Base-by-base conservation (phyloP, 2,888 invertebrate species). In the Drosophila nr. medialis region DNA sequence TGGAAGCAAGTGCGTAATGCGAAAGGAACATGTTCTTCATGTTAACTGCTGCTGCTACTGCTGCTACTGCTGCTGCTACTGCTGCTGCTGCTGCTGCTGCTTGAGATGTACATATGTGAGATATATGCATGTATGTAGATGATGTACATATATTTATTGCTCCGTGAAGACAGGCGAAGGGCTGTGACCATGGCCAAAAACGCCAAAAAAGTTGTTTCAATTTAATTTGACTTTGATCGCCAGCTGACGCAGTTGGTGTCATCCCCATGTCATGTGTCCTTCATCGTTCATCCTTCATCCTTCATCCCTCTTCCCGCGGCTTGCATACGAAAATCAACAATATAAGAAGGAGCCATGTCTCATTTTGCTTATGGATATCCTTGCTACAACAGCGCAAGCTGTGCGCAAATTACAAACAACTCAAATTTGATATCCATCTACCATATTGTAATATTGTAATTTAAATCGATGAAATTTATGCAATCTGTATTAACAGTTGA, bases 191-290 rank as follows among this genome's bases (percentile, higher is more conserved):
- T 53, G 32, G 21, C 38, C 36, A 50, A 40, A 61, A 70, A 61
- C 62, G 64, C 58, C 76, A 65, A 73, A 83, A 86, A 86, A 83
- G 73, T 81, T 85, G 89, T 81, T 86, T 77, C 87, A 84, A 85
- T 86, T 89, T 85, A 85, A 85, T 89, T 86, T 85, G 84, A 89
- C 89, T 89, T 86, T 85, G 85, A 85, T 89, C 85, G 87, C 89
- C 89, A 84, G 89, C 76, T 85, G 84, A 65, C 89, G 86, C 89
- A 64, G 61, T 76, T 78, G 81, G 71, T 89, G 78, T 72, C 65
- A 81, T 70, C 70, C 74, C 59, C 83, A 86, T 77, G 86, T 67
- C 86, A 80, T 64, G 83, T 77, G 53, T 72, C 38, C 55, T 29
- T 69, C 55, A 29, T n/a, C 60, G 18, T 13, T 45, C 45, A 36